Base-by-base conservation (phyloP, 1,140 invertebrate species). In the Apocrypta bakeri region DNA sequence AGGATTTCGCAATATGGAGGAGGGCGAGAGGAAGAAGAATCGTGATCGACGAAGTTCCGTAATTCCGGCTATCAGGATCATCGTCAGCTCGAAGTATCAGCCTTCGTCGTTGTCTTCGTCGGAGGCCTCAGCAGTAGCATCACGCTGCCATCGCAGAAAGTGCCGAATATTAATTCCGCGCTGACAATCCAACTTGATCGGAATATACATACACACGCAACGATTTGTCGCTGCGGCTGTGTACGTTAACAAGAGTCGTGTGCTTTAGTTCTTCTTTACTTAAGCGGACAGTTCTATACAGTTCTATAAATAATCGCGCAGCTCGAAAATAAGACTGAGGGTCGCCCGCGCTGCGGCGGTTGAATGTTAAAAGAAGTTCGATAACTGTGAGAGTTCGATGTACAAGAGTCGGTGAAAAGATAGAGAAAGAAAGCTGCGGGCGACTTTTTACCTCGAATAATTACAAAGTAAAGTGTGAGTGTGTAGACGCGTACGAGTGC, bases 1-100 rank as follows among this genome's bases (percentile, higher is more conserved):
- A 82, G 81, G 33, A 27, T 1, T 29, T 7, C 7, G n/a, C 64
- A 77, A 82, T n/a, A 82, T 82, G 81, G 81, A 82, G 81, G 81
- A 76, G 61, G 56, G 64, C 29, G 81, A 82, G 24, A 82, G 81
- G 24, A 76, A 77, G 73, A 69, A 27, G 64, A 56, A 56, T 61
- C 61, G 11, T 21, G 21, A 75, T 33, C 21, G 56, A 31, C 8
- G 14, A 17, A 33, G 2, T 21, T 37, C 25, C n/a, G 17, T 12
- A 69, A 1, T 0, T 12, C 42, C 33, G 56, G 42, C 21, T 12
- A 25, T 40, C 71, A 63, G 64, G 9, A 73, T n/a, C 29, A 63
- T 7, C 42, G n/a, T 25, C 4, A 73, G 8, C 71, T 73, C 31
- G 71, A n/a, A 24, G 48, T 21, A n/a, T 7, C 48, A 56, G 48